Base-by-base conservation (phyloP, 2,113 vertebrate genomes). In the Chrysochloris asiatica region DNA sequence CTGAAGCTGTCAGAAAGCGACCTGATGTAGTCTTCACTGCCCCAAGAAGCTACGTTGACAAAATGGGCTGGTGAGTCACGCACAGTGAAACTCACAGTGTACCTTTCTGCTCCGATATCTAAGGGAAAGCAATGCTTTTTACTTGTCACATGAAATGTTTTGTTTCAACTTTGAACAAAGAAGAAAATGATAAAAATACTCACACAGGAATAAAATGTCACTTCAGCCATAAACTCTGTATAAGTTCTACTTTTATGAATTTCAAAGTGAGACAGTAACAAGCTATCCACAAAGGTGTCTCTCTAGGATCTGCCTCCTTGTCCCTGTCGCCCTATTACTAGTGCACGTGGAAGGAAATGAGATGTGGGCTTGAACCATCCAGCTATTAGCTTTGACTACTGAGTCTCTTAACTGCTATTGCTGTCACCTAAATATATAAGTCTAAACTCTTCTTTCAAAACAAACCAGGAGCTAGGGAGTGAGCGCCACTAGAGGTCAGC, bases 61-160 rank as follows among this genome's bases (percentile, higher is more conserved):
- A 99, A 99, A 59, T 97, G 97, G 50, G 97, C 95, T 1, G 98
- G 98, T 13, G 99, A 99, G 96, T 99, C 99, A 76, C 98, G 99
- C 33, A 99, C 89, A 45, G 99, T 99, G 81, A 99, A 99, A 94
- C 89, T 91, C 95, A 99, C 99, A 26, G 99, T 99, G 88, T 97
- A 99, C 94, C 99, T 98, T 86, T 99, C 99, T 3, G 96, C 96
- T 54, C 99, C 99, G 82, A 98, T 95, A 95, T 99, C 99, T 99
- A 98, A 97, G 90, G 81, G 86, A 75, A 95, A 97, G 84, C n/a
- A 17, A 95, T 54, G 4, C 7, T 4, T 90, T 93, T 95, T 85
- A 94, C 85, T 83, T 96, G 95, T 79, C 52, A 95, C 84, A 45
- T 88, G 81, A 92, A 95, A 71, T 71, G 19, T 54, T 79, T 86